phyloP scores from a whole-genome alignment of 2,888 invertebrate species.

The Eueremaeus valkanovi region DNA sequence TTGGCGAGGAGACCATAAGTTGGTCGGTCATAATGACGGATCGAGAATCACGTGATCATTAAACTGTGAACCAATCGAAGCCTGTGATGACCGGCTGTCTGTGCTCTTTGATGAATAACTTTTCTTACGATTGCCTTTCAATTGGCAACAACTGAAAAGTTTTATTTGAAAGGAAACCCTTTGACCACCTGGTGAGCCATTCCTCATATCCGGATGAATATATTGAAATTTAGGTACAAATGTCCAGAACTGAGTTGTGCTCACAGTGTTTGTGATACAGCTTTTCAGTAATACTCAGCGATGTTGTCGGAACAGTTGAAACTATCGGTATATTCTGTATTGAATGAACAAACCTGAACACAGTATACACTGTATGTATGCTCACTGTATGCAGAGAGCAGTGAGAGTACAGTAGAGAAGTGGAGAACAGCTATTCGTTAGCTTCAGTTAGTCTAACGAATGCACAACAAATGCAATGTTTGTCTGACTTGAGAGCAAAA shows the following conservation, averaged over 20 bases:
- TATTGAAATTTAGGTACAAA: conserved; percentile 3
- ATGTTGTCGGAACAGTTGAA: neutral
- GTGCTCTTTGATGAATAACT: conserved; percentile 25
- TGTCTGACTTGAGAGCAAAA: neutral
- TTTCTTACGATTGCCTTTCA: conserved; percentile 28
- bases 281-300: neutral
- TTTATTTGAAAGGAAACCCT: conserved; percentile 22
- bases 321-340: too few species aligned
- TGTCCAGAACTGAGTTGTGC: conserved; percentile 17
- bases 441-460: neutral
- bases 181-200: conserved; percentile 25
- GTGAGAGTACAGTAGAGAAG: too few species aligned
- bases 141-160: conserved; percentile 9
- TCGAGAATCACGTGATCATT: conserved; percentile 2
- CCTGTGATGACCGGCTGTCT: conserved; percentile 26
- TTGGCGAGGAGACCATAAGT: conserved; percentile 16
- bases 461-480: neutral
- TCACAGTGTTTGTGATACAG: neutral
- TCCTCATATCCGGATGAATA: conserved; percentile 27
- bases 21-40: conserved; percentile 21
- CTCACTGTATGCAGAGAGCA: neutral
- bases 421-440: neutral
- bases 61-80: neutral
- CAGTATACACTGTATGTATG: too few species aligned
- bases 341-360: too few species aligned